These are phyloP conservation scores for Aphaenogaster ashmeadi DNA, from an alignment of 1,140 invertebrate genomes.

Conservation along the genomic window DNA sequence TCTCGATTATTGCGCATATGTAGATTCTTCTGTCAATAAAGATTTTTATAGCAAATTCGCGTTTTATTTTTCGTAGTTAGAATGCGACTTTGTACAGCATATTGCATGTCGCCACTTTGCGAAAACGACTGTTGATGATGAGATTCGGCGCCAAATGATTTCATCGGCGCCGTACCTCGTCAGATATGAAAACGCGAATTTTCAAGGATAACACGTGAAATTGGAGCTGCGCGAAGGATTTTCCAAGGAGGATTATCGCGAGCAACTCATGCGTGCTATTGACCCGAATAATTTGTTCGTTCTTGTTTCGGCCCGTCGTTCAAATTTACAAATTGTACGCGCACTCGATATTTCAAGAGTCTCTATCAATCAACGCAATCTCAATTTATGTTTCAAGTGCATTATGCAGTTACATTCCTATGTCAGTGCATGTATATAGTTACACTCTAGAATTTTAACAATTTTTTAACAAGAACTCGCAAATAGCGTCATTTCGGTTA, in stretches of 20 bases:
- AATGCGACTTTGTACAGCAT: neutral
- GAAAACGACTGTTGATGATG: neutral
- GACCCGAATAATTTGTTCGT: slow-evolving; percentile 28
- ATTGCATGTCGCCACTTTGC: neutral
- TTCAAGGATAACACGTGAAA: slow-evolving; percentile 47
- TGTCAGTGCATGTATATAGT: no score
- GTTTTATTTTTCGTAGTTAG: slow-evolving; percentile 23
- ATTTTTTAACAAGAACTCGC: neutral
- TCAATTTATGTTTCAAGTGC: neutral
- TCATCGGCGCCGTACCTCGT: neutral
- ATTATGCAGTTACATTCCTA: slow-evolving; percentile 10
- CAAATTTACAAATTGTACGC: neutral
- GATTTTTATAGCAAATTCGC: neutral
- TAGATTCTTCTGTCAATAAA: neutral
- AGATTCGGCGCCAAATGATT: slow-evolving; percentile 4
- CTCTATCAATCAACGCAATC: neutral
- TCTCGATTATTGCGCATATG: neutral
- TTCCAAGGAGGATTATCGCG: slow-evolving; percentile 46
- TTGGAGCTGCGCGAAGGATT: slow-evolving; percentile 48
- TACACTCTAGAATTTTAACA: neutral
- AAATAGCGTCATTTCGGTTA: neutral
- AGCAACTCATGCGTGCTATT: slow-evolving; percentile 32
- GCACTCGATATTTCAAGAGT: neutral
- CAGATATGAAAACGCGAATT: slow-evolving; percentile 42
- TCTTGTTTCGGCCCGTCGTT: slow-evolving; percentile 1